A percentile compares a stretch with the other conserved stretches of the same genome.
These are phyloP conservation scores for Neodiprion virginianus DNA, from an alignment of 1,140 invertebrate genomes.

Conservation along the genomic window DNA sequence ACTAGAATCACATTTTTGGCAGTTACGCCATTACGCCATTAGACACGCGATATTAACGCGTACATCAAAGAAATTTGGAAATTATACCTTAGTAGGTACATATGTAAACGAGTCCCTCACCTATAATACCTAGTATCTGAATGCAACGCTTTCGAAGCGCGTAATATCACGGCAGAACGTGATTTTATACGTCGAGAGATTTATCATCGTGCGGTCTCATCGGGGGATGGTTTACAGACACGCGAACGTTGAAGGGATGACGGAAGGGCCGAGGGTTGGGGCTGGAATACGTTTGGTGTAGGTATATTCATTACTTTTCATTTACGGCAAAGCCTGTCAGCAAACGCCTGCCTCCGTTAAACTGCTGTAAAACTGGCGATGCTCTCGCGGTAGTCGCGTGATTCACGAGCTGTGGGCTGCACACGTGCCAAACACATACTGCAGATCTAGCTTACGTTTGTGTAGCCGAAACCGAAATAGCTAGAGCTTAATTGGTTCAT, in stretches of 20 bases:
- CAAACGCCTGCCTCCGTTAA: neutral
- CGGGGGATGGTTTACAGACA: neutral
- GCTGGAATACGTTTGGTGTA: neutral
- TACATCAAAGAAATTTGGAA: no score
- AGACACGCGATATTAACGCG: no score
- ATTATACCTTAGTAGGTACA: no score
- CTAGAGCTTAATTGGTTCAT: no score
- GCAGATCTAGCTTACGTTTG: no score
- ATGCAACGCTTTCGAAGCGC: no score
- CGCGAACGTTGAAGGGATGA: neutral
- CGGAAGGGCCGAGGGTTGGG: neutral
- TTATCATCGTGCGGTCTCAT: neutral
- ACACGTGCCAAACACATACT: no score
- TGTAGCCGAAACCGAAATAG: no score
- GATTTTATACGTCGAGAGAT: conserved; percentile 1
- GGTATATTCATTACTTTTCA: conserved; percentile 5
- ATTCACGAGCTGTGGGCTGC: neutral
- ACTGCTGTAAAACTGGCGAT: neutral
- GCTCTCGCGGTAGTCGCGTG: neutral
- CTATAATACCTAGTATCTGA: no score
- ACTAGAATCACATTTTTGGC: no score
- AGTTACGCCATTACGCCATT: no score
- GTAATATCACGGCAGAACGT: neutral
- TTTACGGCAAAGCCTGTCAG: neutral
- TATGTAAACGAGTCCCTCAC: no score